Percentiles rank a stretch among this genome's conserved stretches.
These are phyloP conservation scores for Campoplex nolae DNA, from an alignment of 2,888 invertebrate species.

Conservation along the genomic window DNA sequence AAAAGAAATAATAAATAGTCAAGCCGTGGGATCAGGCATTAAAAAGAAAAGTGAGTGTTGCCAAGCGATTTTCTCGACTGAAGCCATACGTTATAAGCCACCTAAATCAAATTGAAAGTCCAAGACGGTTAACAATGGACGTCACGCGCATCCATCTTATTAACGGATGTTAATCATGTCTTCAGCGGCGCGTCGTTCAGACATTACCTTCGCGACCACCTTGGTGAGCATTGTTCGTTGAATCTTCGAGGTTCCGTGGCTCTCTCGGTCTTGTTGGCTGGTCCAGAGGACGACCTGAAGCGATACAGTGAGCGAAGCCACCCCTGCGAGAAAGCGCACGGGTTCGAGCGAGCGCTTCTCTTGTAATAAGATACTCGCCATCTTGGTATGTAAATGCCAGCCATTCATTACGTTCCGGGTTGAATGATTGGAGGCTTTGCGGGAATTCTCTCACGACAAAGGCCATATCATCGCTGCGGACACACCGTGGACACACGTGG, in stretches of 20 bases:
- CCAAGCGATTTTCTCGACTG: slow-evolving; percentile 1
- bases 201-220: slow-evolving; percentile 83
- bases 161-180: slow-evolving; percentile 85
- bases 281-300: slow-evolving; percentile 67
- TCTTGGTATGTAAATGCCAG: slow-evolving; percentile 84
- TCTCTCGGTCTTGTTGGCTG: slow-evolving; percentile 43
- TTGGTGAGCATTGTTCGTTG: slow-evolving; percentile 82
- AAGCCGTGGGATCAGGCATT: background rate
- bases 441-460: slow-evolving; percentile 82
- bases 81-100: slow-evolving; percentile 54
- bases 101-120: slow-evolving; percentile 79
- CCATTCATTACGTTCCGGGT: slow-evolving; percentile 83
- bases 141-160: slow-evolving; percentile 84
- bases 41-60: background rate
- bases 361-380: slow-evolving; percentile 85
- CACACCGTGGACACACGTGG: slow-evolving; percentile 52
- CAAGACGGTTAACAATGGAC: slow-evolving; percentile 81
- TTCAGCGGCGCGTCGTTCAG: slow-evolving; percentile 83
- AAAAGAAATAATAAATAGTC: background rate
- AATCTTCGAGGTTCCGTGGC: slow-evolving; percentile 36
- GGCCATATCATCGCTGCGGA: slow-evolving; percentile 76
- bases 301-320: slow-evolving; percentile 74
- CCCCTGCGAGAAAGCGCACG: slow-evolving; percentile 69
- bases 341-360: slow-evolving; percentile 64
- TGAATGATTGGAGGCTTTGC: slow-evolving; percentile 83